Evolutionary conservation across 2,113 vertebrate genomes (phyloP).

Genomic region (Parotia lawesii): DNA sequence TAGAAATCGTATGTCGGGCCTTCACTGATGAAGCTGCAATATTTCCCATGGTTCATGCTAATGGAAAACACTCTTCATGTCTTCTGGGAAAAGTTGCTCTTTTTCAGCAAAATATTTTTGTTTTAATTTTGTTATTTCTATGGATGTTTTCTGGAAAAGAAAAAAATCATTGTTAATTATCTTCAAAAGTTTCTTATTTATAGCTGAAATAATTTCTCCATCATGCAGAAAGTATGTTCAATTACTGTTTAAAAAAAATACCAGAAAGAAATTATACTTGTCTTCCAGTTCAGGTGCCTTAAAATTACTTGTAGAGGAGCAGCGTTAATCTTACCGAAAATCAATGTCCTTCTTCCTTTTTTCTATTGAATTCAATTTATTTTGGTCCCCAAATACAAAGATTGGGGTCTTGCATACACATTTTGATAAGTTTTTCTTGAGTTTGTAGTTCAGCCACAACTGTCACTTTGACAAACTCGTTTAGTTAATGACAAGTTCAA

Average conservation of each 20-base stretch:
- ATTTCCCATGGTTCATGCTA: constrained; percentile 65
- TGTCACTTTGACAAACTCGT: constrained; percentile 4
- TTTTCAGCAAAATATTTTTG: constrained; percentile 54
- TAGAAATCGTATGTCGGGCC: constrained; percentile 61
- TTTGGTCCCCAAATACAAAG: background rate
- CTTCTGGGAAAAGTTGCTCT: constrained; percentile 22
- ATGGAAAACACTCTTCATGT: constrained; percentile 60
- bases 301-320: background rate
- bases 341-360: background rate
- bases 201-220: background rate
- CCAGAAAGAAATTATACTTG: background rate
- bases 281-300: background rate
- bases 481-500: constrained; percentile 43
- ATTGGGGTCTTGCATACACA: background rate
- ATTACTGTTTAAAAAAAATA: background rate
- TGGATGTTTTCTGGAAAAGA: constrained; percentile 12
- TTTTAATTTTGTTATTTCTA: constrained; percentile 53
- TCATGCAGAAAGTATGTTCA: background rate
- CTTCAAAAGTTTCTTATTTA: constrained; percentile 41
- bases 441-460: constrained; percentile 3
- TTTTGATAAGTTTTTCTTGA: background rate
- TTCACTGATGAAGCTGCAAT: constrained; percentile 50
- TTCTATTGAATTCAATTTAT: background rate
- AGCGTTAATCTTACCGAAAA: background rate
- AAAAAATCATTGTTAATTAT: constrained; percentile 50